Conservation (phyloP, 2,888 invertebrate genomes). For the Sminthurides aquaticus region DNA sequence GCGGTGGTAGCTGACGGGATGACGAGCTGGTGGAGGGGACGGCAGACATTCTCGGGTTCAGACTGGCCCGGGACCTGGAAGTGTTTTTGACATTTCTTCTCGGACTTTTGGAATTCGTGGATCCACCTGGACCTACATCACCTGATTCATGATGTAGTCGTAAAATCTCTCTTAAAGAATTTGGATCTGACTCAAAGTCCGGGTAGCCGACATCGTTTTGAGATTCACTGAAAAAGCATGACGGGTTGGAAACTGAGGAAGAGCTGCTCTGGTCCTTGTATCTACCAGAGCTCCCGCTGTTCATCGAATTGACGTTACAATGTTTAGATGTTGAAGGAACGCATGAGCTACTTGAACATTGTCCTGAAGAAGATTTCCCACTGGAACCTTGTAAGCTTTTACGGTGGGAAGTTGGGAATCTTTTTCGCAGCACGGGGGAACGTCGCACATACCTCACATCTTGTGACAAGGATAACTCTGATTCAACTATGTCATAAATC, state of each 20-base stretch:
- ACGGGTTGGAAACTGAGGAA: constrained; percentile 19
- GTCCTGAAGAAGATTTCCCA: background rate
- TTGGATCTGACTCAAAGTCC: constrained; percentile 26
- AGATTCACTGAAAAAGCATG: constrained; percentile 21
- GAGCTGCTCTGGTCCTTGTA: constrained; percentile 14
- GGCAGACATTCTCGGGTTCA: constrained; percentile 7
- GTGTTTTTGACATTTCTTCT: constrained; percentile 9
- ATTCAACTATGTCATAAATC: constrained; percentile 41
- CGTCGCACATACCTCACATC: constrained; percentile 20
- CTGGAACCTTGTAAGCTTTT: constrained; percentile 8
- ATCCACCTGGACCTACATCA: constrained; percentile 9
- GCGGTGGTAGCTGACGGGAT: constrained; percentile 24
- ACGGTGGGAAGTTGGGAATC: constrained; percentile 25
- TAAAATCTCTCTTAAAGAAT: constrained; percentile 28
- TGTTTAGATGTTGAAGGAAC: constrained; percentile 21
- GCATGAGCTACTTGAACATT: constrained; percentile 20
- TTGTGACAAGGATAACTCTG: constrained; percentile 20
- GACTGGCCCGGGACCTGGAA: background rate
- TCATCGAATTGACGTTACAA: constrained; percentile 6
- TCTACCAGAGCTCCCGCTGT: constrained; percentile 6
- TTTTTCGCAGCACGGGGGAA: constrained; percentile 28
- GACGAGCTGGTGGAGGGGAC: background rate
- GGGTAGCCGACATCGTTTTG: constrained; percentile 8
- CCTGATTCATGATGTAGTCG: constrained; percentile 15
- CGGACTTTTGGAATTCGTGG: constrained; percentile 7